Percentiles rank a stretch among this genome's conserved stretches.
Conservation (phyloP, 92 coral and sea anemone species). For the Siderastrea radians region DNA sequence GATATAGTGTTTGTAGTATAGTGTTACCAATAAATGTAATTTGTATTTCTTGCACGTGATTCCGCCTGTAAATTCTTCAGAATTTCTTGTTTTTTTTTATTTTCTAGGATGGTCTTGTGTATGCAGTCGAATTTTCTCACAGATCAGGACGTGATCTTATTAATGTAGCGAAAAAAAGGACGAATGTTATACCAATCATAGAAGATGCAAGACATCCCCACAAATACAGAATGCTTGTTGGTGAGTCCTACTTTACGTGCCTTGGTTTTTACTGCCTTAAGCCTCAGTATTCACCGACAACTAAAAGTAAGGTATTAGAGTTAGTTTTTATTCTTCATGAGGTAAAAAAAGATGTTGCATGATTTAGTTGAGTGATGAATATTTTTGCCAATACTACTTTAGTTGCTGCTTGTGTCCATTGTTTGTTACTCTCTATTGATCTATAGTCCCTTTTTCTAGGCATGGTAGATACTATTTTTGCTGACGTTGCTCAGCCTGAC, state of each 20-base stretch:
- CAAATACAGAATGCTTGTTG: slow-evolving; percentile 98
- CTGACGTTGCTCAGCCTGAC: slow-evolving; percentile 99
- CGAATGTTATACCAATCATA: slow-evolving; percentile 98
- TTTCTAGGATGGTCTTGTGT: slow-evolving; percentile 95
- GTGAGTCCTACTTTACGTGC: slow-evolving; percentile 54
- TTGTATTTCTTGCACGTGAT: no score
- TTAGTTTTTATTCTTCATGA: background rate
- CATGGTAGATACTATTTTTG: slow-evolving; percentile 99
- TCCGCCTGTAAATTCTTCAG: no score
- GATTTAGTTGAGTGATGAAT: background rate
- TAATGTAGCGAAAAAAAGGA: slow-evolving; percentile 99
- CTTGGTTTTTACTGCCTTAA: background rate
- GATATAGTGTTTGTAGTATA: no score
- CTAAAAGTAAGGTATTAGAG: no score
- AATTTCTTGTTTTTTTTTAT: background rate
- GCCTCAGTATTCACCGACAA: no score
- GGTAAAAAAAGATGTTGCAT: background rate
- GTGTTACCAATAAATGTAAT: no score
- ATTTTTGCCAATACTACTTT: no score
- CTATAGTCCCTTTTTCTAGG: slow-evolving; percentile 54
- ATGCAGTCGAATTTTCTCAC: slow-evolving; percentile 99
- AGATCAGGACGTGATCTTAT: slow-evolving; percentile 98
- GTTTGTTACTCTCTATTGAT: no score
- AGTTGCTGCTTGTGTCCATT: no score
- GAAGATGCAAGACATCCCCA: slow-evolving; percentile 99